phyloP scores from a whole-genome alignment of 2,113 vertebrate species.

The Oreochromis spilurus region DNA sequence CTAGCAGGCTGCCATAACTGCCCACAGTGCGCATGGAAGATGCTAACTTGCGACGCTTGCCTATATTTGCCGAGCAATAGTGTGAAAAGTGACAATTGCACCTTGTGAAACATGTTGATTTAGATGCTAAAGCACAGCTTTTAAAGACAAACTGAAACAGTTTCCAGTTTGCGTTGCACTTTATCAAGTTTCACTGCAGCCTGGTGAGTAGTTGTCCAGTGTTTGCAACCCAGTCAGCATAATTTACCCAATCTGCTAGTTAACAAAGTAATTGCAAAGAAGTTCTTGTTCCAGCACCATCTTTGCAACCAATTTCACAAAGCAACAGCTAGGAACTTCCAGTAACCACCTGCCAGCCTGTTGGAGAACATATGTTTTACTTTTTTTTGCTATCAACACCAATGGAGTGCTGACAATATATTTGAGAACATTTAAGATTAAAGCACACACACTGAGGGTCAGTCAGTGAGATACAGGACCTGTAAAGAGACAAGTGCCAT shows the following conservation, averaged over 20 bases:
- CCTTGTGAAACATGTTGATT: not conserved
- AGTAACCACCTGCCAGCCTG: not conserved
- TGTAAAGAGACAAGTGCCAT: not conserved
- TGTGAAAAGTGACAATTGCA: not conserved
- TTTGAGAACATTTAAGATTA: not conserved
- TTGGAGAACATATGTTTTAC: not conserved
- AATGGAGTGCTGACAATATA: not conserved
- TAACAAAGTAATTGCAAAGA: not conserved
- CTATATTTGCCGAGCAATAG: not conserved
- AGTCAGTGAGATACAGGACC: not conserved
- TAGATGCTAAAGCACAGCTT: not conserved
- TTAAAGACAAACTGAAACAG: not conserved
- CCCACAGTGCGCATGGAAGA: accelerated
- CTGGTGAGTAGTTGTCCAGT: not conserved
- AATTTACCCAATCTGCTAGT: not conserved
- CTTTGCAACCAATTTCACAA: not conserved
- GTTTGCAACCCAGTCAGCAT: not conserved
- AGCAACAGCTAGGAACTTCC: not conserved
- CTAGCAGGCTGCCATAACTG: not conserved
- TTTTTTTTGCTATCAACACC: not conserved
- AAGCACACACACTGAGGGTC: not conserved
- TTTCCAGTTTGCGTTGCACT: not conserved
- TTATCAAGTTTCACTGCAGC: not conserved
- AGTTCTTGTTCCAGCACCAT: not conserved
- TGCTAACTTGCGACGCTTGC: not conserved